Evolutionary conservation across 2,888 invertebrate genomes (phyloP), one percentile per base, ranked within the genome.

Genomic region (Timema podura): DNA sequence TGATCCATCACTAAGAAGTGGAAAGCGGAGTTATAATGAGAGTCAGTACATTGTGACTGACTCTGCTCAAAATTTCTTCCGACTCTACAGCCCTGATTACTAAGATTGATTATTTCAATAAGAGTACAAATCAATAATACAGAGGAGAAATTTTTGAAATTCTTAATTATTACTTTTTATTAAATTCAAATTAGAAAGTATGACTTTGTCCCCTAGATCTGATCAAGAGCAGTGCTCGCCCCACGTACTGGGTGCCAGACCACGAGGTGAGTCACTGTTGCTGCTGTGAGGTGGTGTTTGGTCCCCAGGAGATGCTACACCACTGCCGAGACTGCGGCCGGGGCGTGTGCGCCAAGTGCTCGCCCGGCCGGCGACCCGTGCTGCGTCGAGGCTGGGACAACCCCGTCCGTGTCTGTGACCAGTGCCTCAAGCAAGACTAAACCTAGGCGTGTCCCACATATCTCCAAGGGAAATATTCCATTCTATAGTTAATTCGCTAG

Each of bases 211-310:
- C 3, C 30, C 30, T 30, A 87, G 88, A 84, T 67, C 80, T 89
- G 64, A 88, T 93, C 65, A 92, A 92, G 79, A 91, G 91, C 74
- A 85, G 88, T 6, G 91, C 89, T 6, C 83, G 92, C 54, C 93
- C 93, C 0, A 81, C 86, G 0, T 93, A 93, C 79, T 93, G 93
- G 93, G 86, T 89, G 48, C 91, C 92, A 0, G 93, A 93, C 79
- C 84, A 84, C 6, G 88, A 91, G 76, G 87, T 91, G 67, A 83
- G 83, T 30, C 80, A 81, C 69, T 93, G 93, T 79, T 83, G 81
- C 72, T 85, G 89, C 11, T 93, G 93, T 78, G 80, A 85, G 46
- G 78, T 81, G 47, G 79, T 81, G 45, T 92, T 93, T 79, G 79
- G 78, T 15, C 73, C 77, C 10, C 73, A 73, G 5, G 66, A 72